These are phyloP conservation scores for Saccopteryx bilineata DNA, from an alignment of 2,113 vertebrate species.

Conservation along the genomic window DNA sequence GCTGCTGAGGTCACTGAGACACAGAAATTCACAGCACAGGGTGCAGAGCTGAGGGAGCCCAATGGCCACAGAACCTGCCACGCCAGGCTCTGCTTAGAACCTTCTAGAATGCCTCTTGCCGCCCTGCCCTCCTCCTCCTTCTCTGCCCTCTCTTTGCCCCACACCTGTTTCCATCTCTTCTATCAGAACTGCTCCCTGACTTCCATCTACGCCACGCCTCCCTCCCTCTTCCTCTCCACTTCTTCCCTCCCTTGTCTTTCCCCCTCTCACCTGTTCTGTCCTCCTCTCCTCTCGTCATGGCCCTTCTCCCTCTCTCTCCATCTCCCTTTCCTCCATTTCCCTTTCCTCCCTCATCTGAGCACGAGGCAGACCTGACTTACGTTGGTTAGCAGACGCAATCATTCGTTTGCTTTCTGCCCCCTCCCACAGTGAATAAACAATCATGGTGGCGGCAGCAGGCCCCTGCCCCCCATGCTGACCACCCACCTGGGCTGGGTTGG, in stretches of 20 bases:
- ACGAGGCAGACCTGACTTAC: not conserved
- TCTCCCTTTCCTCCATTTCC: not conserved
- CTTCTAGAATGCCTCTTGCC: not conserved
- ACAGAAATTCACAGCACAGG: not conserved
- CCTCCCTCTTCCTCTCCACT: no score
- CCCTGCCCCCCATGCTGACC: rapidly evolving
- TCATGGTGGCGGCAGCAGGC: rapidly evolving
- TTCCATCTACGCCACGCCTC: not conserved
- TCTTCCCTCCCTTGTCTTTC: no score
- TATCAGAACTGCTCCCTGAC: not conserved
- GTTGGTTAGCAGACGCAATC: not conserved
- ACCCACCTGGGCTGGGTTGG: rapidly evolving
- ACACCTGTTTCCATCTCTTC: not conserved
- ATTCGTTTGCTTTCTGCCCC: not conserved
- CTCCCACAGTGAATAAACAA: not conserved
- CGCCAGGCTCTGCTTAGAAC: not conserved
- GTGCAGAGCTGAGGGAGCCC: not conserved
- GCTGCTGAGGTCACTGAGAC: not conserved
- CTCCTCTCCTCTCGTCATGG: not conserved
- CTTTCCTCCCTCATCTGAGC: not conserved
- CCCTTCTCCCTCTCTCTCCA: not conserved
- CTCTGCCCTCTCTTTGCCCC: not conserved
- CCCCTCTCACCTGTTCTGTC: not conserved
- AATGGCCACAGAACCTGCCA: not conserved
- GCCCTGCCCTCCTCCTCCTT: not conserved